These are phyloP conservation scores for Lepidonotus clava DNA, from an alignment of 2,888 invertebrate species.

Conservation along the genomic window DNA sequence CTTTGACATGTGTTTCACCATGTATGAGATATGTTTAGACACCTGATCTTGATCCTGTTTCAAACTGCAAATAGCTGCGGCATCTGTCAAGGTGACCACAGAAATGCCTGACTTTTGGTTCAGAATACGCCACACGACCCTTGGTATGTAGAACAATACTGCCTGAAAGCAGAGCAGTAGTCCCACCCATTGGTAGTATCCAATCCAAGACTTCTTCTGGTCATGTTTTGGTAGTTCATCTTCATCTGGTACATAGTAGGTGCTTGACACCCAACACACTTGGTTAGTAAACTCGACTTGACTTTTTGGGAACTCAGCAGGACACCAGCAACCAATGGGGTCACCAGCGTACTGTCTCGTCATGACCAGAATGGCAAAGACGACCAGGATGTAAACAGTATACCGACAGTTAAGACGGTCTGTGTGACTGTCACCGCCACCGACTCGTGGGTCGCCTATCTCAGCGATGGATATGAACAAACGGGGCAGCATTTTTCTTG, in stretches of 20 bases:
- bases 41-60: slow-evolving; percentile 60
- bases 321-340: slow-evolving; percentile 63
- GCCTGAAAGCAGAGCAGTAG: slow-evolving; percentile 73
- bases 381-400: slow-evolving; percentile 62
- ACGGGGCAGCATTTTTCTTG: slow-evolving; percentile 58
- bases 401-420: slow-evolving; percentile 64
- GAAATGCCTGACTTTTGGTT: slow-evolving; percentile 60
- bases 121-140: slow-evolving; percentile 81
- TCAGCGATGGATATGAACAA: slow-evolving; percentile 62
- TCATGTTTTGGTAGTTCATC: slow-evolving; percentile 79
- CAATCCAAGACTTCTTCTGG: slow-evolving; percentile 78
- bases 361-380: slow-evolving; percentile 60
- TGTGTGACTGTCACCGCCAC: slow-evolving; percentile 65
- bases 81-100: slow-evolving; percentile 61
- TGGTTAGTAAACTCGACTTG: slow-evolving; percentile 67
- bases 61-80: slow-evolving; percentile 59
- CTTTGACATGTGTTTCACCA: slow-evolving; percentile 79
- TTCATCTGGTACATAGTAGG: slow-evolving; percentile 81
- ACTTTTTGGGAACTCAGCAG: slow-evolving; percentile 62
- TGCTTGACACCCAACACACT: slow-evolving; percentile 82
- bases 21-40: slow-evolving; percentile 69
- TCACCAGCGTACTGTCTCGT: slow-evolving; percentile 60
- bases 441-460: slow-evolving; percentile 60
- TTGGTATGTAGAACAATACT: slow-evolving; percentile 74
- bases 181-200: slow-evolving; percentile 81